Percentiles rank a stretch among this genome's conserved stretches.
These are phyloP conservation scores for Anthophora plumipes DNA, from an alignment of 2,888 invertebrate species.

Conservation along the genomic window DNA sequence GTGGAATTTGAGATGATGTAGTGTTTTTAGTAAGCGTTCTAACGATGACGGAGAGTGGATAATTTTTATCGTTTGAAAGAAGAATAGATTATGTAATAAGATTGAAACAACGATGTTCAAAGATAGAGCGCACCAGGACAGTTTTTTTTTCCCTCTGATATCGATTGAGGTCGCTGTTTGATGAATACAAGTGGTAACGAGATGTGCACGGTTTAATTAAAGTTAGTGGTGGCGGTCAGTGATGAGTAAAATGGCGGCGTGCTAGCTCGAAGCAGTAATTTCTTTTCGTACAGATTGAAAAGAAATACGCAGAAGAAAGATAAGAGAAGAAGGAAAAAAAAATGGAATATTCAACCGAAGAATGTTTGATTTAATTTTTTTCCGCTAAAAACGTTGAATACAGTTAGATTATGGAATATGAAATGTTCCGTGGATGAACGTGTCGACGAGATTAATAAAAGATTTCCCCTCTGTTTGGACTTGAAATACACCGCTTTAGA, in stretches of 20 bases:
- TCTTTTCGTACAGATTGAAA: not conserved
- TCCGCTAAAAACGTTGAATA: not conserved
- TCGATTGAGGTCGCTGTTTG: conserved; percentile 29
- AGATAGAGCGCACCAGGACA: not conserved
- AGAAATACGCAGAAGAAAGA: not conserved
- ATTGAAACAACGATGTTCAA: conserved; percentile 13
- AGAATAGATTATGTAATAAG: conserved; percentile 13
- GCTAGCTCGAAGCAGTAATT: not conserved
- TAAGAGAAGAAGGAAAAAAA: no score
- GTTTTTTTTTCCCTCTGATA: not conserved
- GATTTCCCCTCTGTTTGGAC: not conserved
- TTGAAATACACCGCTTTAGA: not conserved
- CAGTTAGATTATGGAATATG: not conserved
- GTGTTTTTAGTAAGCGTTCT: no score
- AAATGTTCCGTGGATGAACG: conserved; percentile 7
- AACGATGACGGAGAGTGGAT: not conserved
- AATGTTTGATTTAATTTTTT: not conserved
- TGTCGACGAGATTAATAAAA: conserved; percentile 3
- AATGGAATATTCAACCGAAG: not conserved
- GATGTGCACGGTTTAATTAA: conserved; percentile 31
- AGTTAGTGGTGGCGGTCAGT: conserved; percentile 21
- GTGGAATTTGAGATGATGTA: no score
- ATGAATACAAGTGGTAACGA: conserved; percentile 25
- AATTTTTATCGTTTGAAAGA: not conserved
- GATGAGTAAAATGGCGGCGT: conserved; percentile 14